Evolutionary conservation across 2,888 invertebrate genomes (phyloP), one percentile per base, ranked within the genome.

Genomic region (Emmelina monodactyla): DNA sequence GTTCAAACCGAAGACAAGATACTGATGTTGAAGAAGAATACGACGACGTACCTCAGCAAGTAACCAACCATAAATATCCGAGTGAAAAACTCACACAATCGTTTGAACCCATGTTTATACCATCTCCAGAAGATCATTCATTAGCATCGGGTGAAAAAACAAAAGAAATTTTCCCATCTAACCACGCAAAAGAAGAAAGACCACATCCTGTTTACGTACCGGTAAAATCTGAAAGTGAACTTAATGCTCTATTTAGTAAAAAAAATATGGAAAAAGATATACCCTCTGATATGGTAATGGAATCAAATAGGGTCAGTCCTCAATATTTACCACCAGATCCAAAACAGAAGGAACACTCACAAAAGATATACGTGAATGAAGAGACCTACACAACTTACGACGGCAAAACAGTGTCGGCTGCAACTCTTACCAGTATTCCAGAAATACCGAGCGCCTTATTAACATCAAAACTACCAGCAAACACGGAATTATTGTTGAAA

Each of bases 81-180:
- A 80, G 83, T 53, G 76, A 82, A 28, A 70, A 72, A 46, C 58
- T 82, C 7, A 83, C 85, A 0, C 84, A 88, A 56, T 81, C 82
- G 31, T 91, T 91, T 53, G 89, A 90, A 49, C 91, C 91, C 0
- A 88, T 91, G 79, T 92, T 91, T 47, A 86, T 91, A 46, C 89
- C 91, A 1, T 91, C 91, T 1, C 90, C 91, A 1, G 82, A 84
- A 9, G 89, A 89, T 47, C 85, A 85, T 49, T 51, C 80, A 47
- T 37, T 73, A 40, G 45, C 71, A 1, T 61, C 58, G 9, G 55
- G 63, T 30, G 72, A 70, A 19, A 63, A 54, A 43, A 78, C 79
- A 2, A 73, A 70, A 42, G 73, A 81, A 60, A 50, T 76, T 12
- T 70, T 75, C 42, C 67, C 70, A 3, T 62, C 53, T 35, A 72